Evolutionary conservation across 2,888 invertebrate genomes (phyloP).

Genomic region (Nineta flava): DNA sequence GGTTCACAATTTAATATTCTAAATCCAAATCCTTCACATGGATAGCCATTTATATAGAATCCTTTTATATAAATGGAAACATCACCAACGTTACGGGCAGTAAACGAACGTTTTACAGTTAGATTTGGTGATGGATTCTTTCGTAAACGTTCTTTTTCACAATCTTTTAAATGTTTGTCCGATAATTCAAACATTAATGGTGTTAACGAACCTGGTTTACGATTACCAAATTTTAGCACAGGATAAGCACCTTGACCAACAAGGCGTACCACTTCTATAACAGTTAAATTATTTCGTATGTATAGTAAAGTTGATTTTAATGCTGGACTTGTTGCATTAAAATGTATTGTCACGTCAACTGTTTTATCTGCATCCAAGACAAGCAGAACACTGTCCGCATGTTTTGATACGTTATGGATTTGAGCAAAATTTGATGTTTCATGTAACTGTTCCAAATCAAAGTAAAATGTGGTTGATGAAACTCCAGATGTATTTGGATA

Average conservation of each 20-base stretch:
- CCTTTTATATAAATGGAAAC: slow-evolving; percentile 61
- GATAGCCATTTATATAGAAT: slow-evolving; percentile 45
- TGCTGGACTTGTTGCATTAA: slow-evolving; percentile 28
- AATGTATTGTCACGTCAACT: slow-evolving; percentile 31
- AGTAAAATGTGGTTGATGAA: slow-evolving; percentile 12
- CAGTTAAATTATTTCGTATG: slow-evolving; percentile 82
- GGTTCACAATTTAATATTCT: slow-evolving; percentile 57
- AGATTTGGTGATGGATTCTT: slow-evolving; percentile 40
- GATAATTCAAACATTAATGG: slow-evolving; percentile 69
- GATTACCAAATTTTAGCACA: slow-evolving; percentile 74
- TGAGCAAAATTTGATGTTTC: slow-evolving; percentile 6
- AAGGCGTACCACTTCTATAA: slow-evolving; percentile 70
- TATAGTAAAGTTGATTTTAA: slow-evolving; percentile 34
- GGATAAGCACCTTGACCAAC: slow-evolving; percentile 74
- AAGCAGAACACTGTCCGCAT: slow-evolving; percentile 34
- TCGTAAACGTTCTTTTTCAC: slow-evolving; percentile 28
- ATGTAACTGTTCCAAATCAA: slow-evolving; percentile 9
- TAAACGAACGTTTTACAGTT: slow-evolving; percentile 65
- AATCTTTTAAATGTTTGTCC: slow-evolving; percentile 38
- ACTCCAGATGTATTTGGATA: slow-evolving; percentile 15
- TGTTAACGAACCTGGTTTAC: slow-evolving; percentile 58
- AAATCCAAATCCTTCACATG: slow-evolving; percentile 68
- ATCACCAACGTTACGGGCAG: slow-evolving; percentile 80
- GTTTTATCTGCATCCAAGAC: slow-evolving; percentile 41
- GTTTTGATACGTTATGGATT: slow-evolving; percentile 14